These are phyloP conservation scores for Ceratothoa steindachneri DNA, from an alignment of 2,888 invertebrate genomes.

Conservation along the genomic window DNA sequence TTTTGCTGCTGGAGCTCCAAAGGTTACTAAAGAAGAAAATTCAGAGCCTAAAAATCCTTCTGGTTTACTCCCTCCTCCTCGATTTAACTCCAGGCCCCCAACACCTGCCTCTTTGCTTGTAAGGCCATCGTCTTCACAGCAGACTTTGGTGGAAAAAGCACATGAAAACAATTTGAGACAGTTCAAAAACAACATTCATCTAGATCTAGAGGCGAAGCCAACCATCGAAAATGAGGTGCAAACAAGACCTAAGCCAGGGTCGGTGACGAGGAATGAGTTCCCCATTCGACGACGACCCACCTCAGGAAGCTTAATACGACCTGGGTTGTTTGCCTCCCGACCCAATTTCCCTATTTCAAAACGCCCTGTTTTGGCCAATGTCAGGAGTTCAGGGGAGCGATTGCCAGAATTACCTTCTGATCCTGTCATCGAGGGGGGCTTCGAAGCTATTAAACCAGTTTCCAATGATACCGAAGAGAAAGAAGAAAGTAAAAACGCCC, in stretches of 20 bases:
- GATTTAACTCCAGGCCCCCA: neutral
- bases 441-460: constrained; percentile 31
- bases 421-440: constrained; percentile 40
- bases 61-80: neutral
- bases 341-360: neutral
- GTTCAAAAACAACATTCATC: neutral
- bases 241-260: neutral
- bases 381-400: neutral
- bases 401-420: constrained; percentile 23
- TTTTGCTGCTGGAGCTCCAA: neutral
- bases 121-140: neutral
- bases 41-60: neutral
- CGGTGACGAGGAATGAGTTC: neutral
- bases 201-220: constrained; percentile 1
- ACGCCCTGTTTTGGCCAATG: neutral
- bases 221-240: neutral
- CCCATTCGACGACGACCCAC: neutral
- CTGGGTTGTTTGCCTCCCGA: neutral
- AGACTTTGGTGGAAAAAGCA: neutral
- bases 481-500: constrained; percentile 15
- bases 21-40: neutral
- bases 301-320: neutral
- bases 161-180: neutral
- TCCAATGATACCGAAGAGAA: constrained; percentile 15
- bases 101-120: neutral